Evolutionary conservation across 2,888 invertebrate species (phyloP), one percentile per base, ranked within the genome.

Genomic region (Scrobipalpa costella): DNA sequence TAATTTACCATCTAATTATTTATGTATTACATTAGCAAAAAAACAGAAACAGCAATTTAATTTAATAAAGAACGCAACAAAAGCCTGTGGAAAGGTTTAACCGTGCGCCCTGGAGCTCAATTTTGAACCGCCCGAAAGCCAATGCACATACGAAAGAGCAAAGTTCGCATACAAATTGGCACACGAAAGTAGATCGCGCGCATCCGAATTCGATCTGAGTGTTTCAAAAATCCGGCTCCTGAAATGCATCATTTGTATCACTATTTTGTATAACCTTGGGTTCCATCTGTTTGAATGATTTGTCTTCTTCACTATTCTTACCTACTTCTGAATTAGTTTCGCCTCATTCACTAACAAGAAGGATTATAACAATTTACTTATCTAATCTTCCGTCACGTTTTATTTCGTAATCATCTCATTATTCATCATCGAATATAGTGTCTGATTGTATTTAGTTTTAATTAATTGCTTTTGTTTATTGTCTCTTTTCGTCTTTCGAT

Each of bases 381-480:
- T 15, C 44, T 44, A n/a, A 44, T 44, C 44, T 44, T 44, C 5
- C 44, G 44, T 15, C 44, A 44, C 44, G 44, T 44, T 44, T 44
- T 44, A 44, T 44, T 44, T 44, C 44, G n/a, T 15, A 44, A 44
- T 44, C 44, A 44, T 44, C 44, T n/a, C 44, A 44, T 44, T 44
- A 44, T 44, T 44, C 44, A 44, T 44, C 15, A n/a, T 15, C 15
- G 44, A 44, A 44, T 15, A 44, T n/a, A 44, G n/a, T 5, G 5
- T n/a, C 1, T 3, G 44, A 44, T 44, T 44, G 15, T 44, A 44
- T 44, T 44, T 44, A n/a, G 44, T 44, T 44, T 44, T 44, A 2
- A 27, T 27, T 44, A 44, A 44, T 44, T 44, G 6, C 44, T n/a
- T 44, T 44, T 44, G 44, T 44, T 44, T n/a, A n/a, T 44, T 44